Conservation (phyloP, 2,113 vertebrate species). For the Ceyx margarethae region DNA sequence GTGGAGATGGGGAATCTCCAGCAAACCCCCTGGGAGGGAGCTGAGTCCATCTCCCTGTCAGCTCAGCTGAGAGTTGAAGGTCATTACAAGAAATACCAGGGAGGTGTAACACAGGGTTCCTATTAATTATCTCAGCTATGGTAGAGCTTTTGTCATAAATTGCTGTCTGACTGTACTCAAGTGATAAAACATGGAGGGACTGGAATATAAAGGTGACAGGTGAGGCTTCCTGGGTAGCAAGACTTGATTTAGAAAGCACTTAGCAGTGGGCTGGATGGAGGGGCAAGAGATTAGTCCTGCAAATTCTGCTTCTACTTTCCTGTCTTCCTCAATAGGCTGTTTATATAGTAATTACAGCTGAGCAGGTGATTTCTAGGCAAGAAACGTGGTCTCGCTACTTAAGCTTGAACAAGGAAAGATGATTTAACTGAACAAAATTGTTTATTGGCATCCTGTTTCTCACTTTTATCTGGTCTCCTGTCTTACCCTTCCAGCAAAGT, state of each 20-base stretch:
- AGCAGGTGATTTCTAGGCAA: conserved; percentile 58
- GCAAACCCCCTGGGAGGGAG: not conserved
- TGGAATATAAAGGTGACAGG: not conserved
- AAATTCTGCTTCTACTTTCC: conserved; percentile 10
- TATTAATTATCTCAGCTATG: conserved; percentile 20
- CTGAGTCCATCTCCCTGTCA: not conserved
- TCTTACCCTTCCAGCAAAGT: not conserved
- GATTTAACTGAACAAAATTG: not conserved
- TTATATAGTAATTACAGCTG: conserved; percentile 43
- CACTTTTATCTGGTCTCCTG: not conserved
- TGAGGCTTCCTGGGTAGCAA: not conserved
- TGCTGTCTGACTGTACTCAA: conserved; percentile 19
- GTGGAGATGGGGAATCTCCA: not conserved
- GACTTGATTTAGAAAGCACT: not conserved
- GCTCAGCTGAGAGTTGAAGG: not conserved
- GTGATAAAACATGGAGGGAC: conserved; percentile 33
- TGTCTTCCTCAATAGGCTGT: conserved; percentile 17
- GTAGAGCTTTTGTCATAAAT: conserved; percentile 27
- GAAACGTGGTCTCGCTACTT: conserved; percentile 43
- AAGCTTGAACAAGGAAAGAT: not conserved
- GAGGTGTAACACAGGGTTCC: not conserved
- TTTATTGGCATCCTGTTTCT: not conserved
- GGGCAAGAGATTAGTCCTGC: not conserved
- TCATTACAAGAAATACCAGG: conserved; percentile 41
- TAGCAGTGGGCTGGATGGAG: not conserved